Evolutionary conservation across 53 echinoderm and acorn worm genomes (phyloP), one percentile per base, ranked within the genome.

Genomic region (Zoroaster sp.): DNA sequence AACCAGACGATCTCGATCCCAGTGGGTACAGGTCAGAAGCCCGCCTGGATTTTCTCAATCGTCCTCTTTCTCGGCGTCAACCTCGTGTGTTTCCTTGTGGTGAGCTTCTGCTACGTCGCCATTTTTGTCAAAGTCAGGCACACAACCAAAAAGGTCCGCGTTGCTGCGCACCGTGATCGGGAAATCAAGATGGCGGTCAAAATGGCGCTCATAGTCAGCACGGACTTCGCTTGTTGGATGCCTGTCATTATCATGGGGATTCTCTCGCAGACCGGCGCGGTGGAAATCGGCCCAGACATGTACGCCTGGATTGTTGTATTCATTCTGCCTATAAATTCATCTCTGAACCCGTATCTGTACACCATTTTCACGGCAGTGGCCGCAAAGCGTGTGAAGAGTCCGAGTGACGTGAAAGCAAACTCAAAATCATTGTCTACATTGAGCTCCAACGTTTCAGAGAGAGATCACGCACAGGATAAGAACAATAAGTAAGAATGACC

Each of bases 171-270:
- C 59, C 59, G 59, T 0, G 4, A 55, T 21, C 59, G 59, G 59
- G 13, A 55, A 55, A 55, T 55, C 25, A 55, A 25, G 25, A 55
- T 55, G 59, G 59, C 25, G 59, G 10, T 55, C 25, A 55, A 55
- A 25, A 55, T 55, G 59, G 59, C 59, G 25, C 21, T 55, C 0
- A 25, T 80, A 14, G 54, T 80, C 20, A 35, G 28, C 18, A 80
- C 80, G 13, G 80, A 80, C 15, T 80, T 80, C 15, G 11, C 30
- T 3, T 80, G 80, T 15, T 80, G 80, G 80, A 35, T 80, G 28
- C 80, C 80, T 13, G 53, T 80, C 35, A 80, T 80, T 23, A 34
- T 80, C 0, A 21, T 80, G 63, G 54, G 80, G 20, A 80, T 80
- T 4, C 35, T 80, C 0, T 75, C 75, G 5, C 45, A 43, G 21